These are phyloP conservation scores for Caenorhabditis sp. DNA, from an alignment of 2,888 invertebrate species.

Conservation along the genomic window DNA sequence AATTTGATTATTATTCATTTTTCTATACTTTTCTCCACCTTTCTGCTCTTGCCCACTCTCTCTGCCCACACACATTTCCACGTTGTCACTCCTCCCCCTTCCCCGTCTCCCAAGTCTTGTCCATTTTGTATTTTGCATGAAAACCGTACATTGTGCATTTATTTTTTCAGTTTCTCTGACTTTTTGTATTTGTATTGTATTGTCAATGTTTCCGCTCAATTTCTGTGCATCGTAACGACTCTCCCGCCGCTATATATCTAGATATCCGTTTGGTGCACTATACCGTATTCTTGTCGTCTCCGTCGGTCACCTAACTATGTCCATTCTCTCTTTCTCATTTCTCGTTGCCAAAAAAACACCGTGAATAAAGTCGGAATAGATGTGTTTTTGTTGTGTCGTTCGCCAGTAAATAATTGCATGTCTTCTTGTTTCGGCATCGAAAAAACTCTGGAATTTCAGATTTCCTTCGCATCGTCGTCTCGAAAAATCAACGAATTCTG, in stretches of 20 bases:
- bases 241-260: too few species aligned
- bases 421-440: background rate
- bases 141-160: too few species aligned
- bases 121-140: background rate
- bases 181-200: background rate
- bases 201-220: too few species aligned
- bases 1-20: too few species aligned
- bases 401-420: too few species aligned
- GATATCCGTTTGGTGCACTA: background rate
- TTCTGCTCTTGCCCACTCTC: background rate
- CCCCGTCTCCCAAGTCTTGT: background rate
- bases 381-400: too few species aligned
- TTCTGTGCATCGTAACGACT: too few species aligned
- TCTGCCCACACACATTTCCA: background rate
- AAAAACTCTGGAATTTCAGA: background rate
- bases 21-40: background rate
- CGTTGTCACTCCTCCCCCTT: background rate
- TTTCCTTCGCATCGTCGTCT: too few species aligned
- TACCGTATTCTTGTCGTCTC: background rate
- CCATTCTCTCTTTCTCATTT: background rate
- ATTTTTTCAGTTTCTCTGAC: background rate
- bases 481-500: too few species aligned
- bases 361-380: background rate
- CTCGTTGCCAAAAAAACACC: background rate
- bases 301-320: conserved; percentile 2